Evolutionary conservation across 1,140 invertebrate species (phyloP).

Genomic region (Uloborus diversus): DNA sequence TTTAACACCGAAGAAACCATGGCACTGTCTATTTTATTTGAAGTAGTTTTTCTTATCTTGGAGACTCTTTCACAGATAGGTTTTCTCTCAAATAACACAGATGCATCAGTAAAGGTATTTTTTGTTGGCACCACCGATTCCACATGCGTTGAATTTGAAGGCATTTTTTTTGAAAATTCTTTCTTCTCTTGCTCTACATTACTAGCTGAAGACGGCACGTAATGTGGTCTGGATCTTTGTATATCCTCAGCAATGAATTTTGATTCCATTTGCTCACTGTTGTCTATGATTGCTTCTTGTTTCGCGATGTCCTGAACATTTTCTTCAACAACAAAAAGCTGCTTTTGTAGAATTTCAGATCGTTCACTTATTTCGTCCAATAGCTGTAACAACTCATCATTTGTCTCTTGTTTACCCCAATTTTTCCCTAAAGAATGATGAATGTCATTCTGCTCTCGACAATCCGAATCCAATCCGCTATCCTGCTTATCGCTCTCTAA

Average conservation of each 20-base stretch:
- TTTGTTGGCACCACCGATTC: not conserved
- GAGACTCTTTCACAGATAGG: not conserved
- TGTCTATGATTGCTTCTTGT: not conserved
- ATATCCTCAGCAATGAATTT: not conserved
- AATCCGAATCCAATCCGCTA: conserved; percentile 52
- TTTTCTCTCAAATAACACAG: not conserved
- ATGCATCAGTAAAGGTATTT: not conserved
- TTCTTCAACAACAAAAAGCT: conserved; percentile 18
- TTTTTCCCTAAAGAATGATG: conserved; percentile 15
- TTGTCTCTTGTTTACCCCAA: not conserved
- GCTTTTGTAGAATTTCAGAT: conserved; percentile 29
- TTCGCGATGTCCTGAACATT: not conserved
- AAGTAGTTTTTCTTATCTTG: not conserved
- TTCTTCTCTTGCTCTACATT: not conserved
- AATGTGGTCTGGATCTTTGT: not conserved
- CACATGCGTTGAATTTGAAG: too few relatives aligned
- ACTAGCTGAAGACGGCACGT: not conserved
- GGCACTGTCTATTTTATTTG: conserved; percentile 62
- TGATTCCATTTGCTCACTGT: not conserved
- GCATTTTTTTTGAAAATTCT: too few relatives aligned
- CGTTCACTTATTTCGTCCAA: conserved; percentile 33
- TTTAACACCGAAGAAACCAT: conserved; percentile 83
- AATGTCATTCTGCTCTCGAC: conserved; percentile 33
- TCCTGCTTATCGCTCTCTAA: conserved; percentile 54
- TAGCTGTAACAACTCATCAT: conserved; percentile 39